These are phyloP conservation scores for Podargus strigoides DNA, from an alignment of 2,797 vertebrate species.

Conservation along the genomic window DNA sequence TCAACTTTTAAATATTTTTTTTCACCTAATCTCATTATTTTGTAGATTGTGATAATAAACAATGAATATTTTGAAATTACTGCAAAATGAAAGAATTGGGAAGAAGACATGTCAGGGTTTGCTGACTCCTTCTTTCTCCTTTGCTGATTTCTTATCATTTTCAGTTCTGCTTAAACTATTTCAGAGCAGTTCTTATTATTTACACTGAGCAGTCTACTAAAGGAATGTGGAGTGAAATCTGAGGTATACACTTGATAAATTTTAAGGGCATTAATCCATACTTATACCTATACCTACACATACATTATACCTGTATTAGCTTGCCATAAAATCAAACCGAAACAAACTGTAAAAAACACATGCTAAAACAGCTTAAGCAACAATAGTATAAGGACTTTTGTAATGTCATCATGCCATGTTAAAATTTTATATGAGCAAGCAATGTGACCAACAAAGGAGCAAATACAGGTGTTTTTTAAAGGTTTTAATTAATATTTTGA, in stretches of 20 bases:
- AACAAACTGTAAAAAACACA: neutral
- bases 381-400: neutral
- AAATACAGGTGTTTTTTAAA: neutral
- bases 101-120: neutral
- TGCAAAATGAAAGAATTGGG: neutral
- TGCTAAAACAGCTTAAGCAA: neutral
- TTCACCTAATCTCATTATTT: neutral
- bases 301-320: neutral
- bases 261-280: neutral
- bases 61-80: neutral
- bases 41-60: neutral
- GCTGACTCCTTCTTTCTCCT: neutral
- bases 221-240: neutral
- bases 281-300: neutral
- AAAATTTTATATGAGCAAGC: fast-evolving
- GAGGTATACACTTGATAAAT: neutral
- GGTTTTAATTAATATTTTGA: neutral
- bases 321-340: neutral
- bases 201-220: neutral
- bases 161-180: neutral
- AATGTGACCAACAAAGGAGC: neutral
- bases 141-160: neutral
- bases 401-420: neutral
- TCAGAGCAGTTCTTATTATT: neutral
- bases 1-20: neutral